phyloP scores from a whole-genome alignment of 2,888 invertebrate genomes.

The Scaptomyza parva region DNA sequence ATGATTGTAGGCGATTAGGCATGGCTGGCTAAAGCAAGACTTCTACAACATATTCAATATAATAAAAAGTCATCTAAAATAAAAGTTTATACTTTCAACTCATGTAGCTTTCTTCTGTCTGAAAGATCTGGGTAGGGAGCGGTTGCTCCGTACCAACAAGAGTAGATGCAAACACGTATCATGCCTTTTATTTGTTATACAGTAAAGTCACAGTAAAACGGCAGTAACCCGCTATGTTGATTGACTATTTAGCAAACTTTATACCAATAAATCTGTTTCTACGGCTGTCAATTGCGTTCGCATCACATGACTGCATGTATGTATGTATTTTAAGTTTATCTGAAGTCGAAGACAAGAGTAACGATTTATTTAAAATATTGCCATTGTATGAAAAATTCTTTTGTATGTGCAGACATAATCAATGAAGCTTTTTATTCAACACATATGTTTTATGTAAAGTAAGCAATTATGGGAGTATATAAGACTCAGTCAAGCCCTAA shows the following conservation, averaged over 20 bases:
- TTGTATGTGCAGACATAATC: background rate
- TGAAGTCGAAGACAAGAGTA: constrained; percentile 48
- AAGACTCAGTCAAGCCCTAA: constrained; percentile 1
- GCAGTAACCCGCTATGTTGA: no score
- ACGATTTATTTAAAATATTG: constrained; percentile 32
- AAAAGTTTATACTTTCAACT: no score
- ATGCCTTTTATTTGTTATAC: no score
- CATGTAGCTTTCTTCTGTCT: no score
- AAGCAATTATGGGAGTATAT: constrained; percentile 22
- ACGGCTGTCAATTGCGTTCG: constrained; percentile 55
- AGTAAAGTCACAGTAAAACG: no score
- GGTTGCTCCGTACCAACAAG: no score
- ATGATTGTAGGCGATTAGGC: background rate
- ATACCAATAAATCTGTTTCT: constrained; percentile 53
- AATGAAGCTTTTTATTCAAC: background rate
- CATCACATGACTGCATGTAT: constrained; percentile 55
- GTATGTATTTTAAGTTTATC: constrained; percentile 3
- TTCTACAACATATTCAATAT: background rate
- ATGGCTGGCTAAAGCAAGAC: background rate
- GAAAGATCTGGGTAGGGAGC: no score
- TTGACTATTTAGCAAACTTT: constrained; percentile 28
- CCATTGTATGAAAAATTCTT: background rate
- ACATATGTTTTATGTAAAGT: constrained; percentile 1
- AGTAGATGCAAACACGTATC: no score
- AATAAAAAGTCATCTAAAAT: no score